Conservation (phyloP, 1,140 invertebrate genomes). For the Thaumetopoea pityocampa region DNA sequence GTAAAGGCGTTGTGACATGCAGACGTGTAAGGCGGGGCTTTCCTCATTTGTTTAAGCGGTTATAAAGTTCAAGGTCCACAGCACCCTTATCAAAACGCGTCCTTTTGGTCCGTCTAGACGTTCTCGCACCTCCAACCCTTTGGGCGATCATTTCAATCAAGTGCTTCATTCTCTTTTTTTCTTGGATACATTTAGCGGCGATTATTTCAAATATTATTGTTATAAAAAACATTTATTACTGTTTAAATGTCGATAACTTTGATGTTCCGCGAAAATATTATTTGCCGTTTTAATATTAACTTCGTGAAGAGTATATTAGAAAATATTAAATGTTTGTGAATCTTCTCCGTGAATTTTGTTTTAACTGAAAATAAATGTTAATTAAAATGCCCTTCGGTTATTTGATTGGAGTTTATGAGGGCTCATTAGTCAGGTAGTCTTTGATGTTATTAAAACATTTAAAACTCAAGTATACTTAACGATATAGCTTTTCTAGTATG, state of each 20-base stretch:
- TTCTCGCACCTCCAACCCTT: conserved; percentile 64
- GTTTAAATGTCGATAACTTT: conserved; percentile 7
- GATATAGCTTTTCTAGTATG: no score
- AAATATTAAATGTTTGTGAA: conserved; percentile 8
- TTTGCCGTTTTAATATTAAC: conserved; percentile 1
- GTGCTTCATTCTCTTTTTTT: conserved; percentile 36
- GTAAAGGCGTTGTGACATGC: conserved; percentile 16
- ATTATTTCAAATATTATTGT: conserved; percentile 4
- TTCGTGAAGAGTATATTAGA: conserved; percentile 6
- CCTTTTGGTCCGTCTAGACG: conserved; percentile 68
- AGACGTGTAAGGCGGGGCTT: conserved; percentile 21
- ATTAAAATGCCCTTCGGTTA: conserved; percentile 14
- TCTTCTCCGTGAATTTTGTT: conserved; percentile 8
- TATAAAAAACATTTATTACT: neutral
- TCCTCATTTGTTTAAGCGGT: conserved; percentile 67
- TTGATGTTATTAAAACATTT: conserved; percentile 2
- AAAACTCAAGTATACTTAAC: no score
- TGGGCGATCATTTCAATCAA: conserved; percentile 55
- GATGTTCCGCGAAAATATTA: conserved; percentile 1
- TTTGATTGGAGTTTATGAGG: conserved; percentile 21
- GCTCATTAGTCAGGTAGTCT: conserved; percentile 8
- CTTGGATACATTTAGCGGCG: conserved; percentile 9
- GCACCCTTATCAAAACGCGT: conserved; percentile 63
- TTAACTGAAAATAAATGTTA: conserved; percentile 13
- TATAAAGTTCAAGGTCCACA: conserved; percentile 64